Evolutionary conservation across 2,888 invertebrate genomes (phyloP), one percentile per base, ranked within the genome.

Genomic region (Apotomis turbidana): DNA sequence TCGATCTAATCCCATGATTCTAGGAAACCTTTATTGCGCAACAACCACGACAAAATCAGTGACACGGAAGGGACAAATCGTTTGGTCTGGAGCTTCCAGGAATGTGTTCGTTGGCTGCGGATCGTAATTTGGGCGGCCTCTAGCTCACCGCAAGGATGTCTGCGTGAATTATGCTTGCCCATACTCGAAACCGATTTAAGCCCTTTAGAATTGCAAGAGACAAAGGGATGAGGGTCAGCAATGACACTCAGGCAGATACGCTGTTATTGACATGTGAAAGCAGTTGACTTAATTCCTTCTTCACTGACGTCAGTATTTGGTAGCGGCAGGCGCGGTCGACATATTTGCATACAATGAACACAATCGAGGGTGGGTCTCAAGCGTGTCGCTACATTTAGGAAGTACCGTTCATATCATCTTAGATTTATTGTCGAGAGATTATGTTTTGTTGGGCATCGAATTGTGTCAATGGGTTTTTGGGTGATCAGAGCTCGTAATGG

Each of bases 271-370:
- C 12, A 15, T 46, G 46, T 36, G 15, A n/a, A 27, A 36, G 27
- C 55, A 46, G 66, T 66, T 27, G 54, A 64, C 44, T 64, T 44
- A 64, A 64, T 54, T 44, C 62, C 51, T 55, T 64, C 44, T 44
- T 44, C 64, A 44, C 5, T 38, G 6, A 13, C 15, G 8, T 13
- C 44, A 15, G 41, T 44, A 44, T 88, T 90, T 87, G 89, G 90
- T 90, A 90, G 90, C 88, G 81, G 78, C 83, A 81, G 85, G 84
- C 81, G 84, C 82, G 85, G 83, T 81, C 77, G 75, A 76, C 73
- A 74, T 80, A 91, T 91, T 91, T 87, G 88, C 84, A 91, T 91
- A 91, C 91, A 91, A 91, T 91, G 90, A 85, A 83, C 74, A 84
- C 86, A 85, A 85, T 84, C 81, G 86, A 87, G 88, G 90, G 90